Conservation (phyloP, 1,140 invertebrate species). For the Platyura marginata region DNA sequence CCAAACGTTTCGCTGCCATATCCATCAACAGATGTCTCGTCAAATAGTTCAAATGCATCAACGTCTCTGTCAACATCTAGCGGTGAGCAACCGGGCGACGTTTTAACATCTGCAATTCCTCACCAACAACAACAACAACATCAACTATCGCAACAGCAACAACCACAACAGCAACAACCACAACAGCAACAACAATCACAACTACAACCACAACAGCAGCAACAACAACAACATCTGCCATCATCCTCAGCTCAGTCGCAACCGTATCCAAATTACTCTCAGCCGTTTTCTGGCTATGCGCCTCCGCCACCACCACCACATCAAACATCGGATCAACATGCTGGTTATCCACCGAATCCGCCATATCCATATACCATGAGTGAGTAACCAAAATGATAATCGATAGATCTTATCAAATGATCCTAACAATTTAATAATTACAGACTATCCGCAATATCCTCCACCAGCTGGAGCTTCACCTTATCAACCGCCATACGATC, state of each 20-base stretch:
- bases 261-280: neutral
- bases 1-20: neutral
- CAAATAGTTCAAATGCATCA: neutral
- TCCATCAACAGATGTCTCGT: neutral
- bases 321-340: neutral
- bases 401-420: neutral
- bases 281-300: neutral
- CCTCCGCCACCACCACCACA: too few relatives aligned
- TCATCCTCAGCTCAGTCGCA: neutral
- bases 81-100: neutral
- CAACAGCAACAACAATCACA: neutral
- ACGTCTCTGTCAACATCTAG: neutral
- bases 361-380: too few relatives aligned
- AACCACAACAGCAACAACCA: neutral
- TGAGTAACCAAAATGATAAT: neutral
- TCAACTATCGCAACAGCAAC: neutral
- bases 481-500: neutral
- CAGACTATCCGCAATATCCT: neutral
- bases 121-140: too few relatives aligned
- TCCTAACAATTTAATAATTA: neutral
- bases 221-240: neutral
- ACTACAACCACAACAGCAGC: neutral
- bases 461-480: neutral
- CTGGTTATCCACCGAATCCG: neutral
- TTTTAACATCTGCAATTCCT: too few relatives aligned